phyloP scores from a whole-genome alignment of 2,113 vertebrate genomes.

The Ascaphus truei region DNA sequence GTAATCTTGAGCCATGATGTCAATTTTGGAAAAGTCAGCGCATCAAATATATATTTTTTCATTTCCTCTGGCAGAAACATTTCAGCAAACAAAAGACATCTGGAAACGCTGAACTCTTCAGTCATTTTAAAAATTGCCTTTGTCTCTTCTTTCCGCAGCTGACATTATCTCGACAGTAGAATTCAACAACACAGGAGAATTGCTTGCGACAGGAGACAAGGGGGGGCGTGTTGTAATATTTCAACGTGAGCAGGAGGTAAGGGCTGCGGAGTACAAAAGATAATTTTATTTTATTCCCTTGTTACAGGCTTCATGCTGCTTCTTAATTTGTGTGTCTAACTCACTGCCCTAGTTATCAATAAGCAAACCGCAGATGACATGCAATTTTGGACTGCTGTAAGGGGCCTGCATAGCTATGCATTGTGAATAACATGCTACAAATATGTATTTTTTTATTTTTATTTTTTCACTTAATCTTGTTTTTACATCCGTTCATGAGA shows the following conservation, averaged over 20 bases:
- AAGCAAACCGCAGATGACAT: conserved; percentile 25
- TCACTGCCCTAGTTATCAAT: conserved; percentile 46
- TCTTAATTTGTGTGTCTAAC: conserved; percentile 49
- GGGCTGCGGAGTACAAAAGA: conserved; percentile 53
- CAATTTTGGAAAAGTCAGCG: too few species aligned
- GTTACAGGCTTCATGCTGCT: conserved; percentile 53
- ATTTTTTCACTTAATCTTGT: too few species aligned
- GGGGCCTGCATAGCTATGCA: background rate
- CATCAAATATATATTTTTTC: conserved; percentile 36
- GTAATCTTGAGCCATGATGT: conserved; percentile 21
- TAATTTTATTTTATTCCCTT: conserved; percentile 54
- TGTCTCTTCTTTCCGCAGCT: conserved; percentile 78
- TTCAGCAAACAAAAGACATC: background rate
- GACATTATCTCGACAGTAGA: conserved; percentile 99
- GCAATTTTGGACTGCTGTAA: too few species aligned
- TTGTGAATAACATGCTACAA: background rate
- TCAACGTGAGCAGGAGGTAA: conserved; percentile 98
- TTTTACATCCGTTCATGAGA: too few species aligned
- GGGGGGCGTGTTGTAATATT: conserved; percentile 98
- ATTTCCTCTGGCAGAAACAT: background rate
- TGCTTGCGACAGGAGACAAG: conserved; percentile 97
- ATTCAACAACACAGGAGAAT: conserved; percentile 97
- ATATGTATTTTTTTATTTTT: background rate
- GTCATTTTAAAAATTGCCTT: conserved; percentile 58
- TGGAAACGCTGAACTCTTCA: conserved; percentile 38